phyloP scores from a whole-genome alignment of 1,140 invertebrate species.

The Drosophila seguyi region DNA sequence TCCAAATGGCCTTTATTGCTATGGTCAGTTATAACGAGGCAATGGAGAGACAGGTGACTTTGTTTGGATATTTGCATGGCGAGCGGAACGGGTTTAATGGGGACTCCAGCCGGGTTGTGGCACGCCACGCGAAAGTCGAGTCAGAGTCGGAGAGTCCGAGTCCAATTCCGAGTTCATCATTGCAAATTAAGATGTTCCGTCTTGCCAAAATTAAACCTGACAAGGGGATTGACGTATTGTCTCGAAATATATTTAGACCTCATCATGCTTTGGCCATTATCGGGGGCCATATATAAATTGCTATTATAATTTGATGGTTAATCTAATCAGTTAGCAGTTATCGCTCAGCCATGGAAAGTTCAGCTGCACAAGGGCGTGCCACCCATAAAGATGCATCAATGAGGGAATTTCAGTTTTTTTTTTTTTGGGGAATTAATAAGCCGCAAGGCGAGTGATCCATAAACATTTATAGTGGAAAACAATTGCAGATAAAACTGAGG shows the following conservation, averaged over 20 bases:
- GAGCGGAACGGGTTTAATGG: slow-evolving; percentile 37
- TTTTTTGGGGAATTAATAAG: slow-evolving; percentile 46
- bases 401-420: not conserved
- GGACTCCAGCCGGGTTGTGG: slow-evolving; percentile 9
- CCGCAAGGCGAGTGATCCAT: slow-evolving; percentile 25
- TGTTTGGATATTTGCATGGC: slow-evolving; percentile 47
- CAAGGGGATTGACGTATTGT: slow-evolving; percentile 29
- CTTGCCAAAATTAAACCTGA: slow-evolving; percentile 27
- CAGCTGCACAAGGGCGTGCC: slow-evolving; percentile 18
- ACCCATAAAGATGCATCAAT: slow-evolving; percentile 44
- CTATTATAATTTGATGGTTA: slow-evolving; percentile 51
- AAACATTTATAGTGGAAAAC: slow-evolving; percentile 55
- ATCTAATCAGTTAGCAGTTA: slow-evolving; percentile 43
- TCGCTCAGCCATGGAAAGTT: slow-evolving; percentile 28
- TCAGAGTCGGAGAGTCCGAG: not conserved
- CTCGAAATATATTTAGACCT: slow-evolving; percentile 38
- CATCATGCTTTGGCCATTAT: slow-evolving; percentile 34
- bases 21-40: slow-evolving; percentile 69
- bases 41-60: slow-evolving; percentile 56
- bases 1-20: slow-evolving; percentile 65
- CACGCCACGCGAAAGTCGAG: slow-evolving; percentile 11
- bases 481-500: slow-evolving; percentile 50
- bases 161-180: slow-evolving; percentile 6
- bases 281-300: slow-evolving; percentile 18
- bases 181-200: slow-evolving; percentile 21